Evolutionary conservation across 2,113 vertebrate species (phyloP).

Genomic region (Micromys minutus): DNA sequence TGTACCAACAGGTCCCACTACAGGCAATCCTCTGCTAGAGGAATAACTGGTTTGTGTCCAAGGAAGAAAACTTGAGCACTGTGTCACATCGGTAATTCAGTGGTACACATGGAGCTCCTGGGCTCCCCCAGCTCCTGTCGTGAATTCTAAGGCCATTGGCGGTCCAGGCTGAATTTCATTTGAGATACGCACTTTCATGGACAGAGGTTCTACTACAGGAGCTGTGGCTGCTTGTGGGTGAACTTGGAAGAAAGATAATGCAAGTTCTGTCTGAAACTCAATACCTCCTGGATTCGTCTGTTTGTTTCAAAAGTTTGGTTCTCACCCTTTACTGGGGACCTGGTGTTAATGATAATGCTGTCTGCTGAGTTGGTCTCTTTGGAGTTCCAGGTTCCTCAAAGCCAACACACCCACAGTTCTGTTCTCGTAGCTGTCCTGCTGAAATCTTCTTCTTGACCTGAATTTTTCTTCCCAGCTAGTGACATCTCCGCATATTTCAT

Average conservation of each 20-base stretch:
- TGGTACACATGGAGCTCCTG: background rate
- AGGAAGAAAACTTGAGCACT: background rate
- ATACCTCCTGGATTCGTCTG: background rate
- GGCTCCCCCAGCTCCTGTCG: too few species aligned
- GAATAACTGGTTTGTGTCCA: background rate
- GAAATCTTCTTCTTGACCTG: background rate
- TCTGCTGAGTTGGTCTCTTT: background rate
- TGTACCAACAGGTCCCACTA: too few species aligned
- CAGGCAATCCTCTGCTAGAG: background rate
- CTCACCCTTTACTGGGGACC: background rate
- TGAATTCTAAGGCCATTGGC: background rate
- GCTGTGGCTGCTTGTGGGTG: background rate
- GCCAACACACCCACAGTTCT: background rate
- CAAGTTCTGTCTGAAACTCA: background rate
- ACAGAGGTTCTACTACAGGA: background rate
- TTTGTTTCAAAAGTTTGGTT: background rate
- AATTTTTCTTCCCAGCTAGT: background rate
- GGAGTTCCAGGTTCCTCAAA: background rate
- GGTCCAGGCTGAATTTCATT: background rate
- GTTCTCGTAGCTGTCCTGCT: background rate
- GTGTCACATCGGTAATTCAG: background rate
- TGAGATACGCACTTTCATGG: background rate
- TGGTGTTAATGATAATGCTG: background rate
- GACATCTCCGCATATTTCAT: background rate
- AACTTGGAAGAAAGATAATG: background rate